These are phyloP conservation scores for Teleogryllus occipitalis DNA, from an alignment of 1,140 invertebrate species.

Conservation along the genomic window DNA sequence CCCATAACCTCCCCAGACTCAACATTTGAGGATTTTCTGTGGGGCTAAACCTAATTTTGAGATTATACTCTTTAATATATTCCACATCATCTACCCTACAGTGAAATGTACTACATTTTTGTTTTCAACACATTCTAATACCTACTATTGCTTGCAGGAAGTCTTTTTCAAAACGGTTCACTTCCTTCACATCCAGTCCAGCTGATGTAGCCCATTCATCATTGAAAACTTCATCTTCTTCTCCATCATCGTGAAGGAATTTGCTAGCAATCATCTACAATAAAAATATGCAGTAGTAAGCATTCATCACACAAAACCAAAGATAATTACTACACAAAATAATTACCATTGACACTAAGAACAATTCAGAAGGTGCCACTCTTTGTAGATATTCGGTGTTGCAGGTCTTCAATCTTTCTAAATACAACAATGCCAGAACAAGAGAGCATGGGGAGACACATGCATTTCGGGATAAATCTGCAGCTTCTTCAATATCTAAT, in stretches of 20 bases:
- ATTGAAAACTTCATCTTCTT: conserved; percentile 79
- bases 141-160: conserved; percentile 83
- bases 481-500: conserved; percentile 69
- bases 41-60: too few species aligned
- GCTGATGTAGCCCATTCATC: conserved; percentile 80
- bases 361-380: conserved; percentile 79
- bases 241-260: conserved; percentile 85
- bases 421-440: conserved; percentile 74
- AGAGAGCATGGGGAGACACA: conserved; percentile 80
- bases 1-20: too few species aligned
- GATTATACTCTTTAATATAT: too few species aligned
- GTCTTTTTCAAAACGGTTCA: conserved; percentile 78
- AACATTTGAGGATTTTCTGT: too few species aligned
- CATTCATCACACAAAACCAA: not conserved
- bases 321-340: conserved; percentile 13
- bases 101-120: not conserved
- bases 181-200: conserved; percentile 58
- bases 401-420: conserved; percentile 69
- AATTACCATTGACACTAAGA: conserved; percentile 82
- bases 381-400: conserved; percentile 75
- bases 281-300: conserved; percentile 20
- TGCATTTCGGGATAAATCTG: conserved; percentile 64
- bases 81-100: too few species aligned
- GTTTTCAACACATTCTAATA: not conserved
- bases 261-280: conserved; percentile 90